A percentile compares a stretch with the other conserved stretches of the same genome.
Conservation (phyloP, 2,113 vertebrate species). For the Microcebus tavaratra region DNA sequence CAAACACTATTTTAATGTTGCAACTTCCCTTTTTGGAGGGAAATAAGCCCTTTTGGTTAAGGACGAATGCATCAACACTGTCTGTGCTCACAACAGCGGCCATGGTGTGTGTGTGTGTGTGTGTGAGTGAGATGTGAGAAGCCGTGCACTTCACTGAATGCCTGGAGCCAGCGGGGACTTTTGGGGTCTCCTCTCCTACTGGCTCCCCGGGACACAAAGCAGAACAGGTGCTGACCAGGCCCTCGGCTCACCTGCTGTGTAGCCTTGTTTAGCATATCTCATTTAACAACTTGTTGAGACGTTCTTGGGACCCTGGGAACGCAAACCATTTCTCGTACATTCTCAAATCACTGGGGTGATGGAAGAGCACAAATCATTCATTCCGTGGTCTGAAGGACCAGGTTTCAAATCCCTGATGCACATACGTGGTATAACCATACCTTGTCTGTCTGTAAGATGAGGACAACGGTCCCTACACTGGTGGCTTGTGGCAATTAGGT, state of each 20-base stretch:
- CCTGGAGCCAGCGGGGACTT: fast-evolving
- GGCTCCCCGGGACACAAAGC: neutral
- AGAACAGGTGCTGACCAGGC: neutral
- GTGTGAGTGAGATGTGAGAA: too few species aligned
- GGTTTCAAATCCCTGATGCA: neutral
- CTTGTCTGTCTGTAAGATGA: neutral
- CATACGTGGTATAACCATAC: neutral
- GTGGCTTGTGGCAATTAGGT: neutral
- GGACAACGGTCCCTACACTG: neutral
- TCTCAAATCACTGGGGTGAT: neutral
- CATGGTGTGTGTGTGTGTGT: too few species aligned
- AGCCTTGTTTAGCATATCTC: neutral
- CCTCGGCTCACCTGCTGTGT: neutral
- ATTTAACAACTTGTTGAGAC: neutral
- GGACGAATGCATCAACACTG: fast-evolving
- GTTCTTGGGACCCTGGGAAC: neutral
- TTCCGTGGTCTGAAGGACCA: neutral
- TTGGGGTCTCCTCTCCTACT: fast-evolving
- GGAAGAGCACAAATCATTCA: neutral
- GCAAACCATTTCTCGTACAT: neutral
- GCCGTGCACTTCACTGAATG: too few species aligned
- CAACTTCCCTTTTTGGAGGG: neutral
- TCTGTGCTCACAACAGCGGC: neutral
- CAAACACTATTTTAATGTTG: neutral
- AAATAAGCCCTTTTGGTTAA: neutral